Base-by-base conservation (phyloP, 2,797 vertebrate genomes). In the Urocyon cinereoargenteus region DNA sequence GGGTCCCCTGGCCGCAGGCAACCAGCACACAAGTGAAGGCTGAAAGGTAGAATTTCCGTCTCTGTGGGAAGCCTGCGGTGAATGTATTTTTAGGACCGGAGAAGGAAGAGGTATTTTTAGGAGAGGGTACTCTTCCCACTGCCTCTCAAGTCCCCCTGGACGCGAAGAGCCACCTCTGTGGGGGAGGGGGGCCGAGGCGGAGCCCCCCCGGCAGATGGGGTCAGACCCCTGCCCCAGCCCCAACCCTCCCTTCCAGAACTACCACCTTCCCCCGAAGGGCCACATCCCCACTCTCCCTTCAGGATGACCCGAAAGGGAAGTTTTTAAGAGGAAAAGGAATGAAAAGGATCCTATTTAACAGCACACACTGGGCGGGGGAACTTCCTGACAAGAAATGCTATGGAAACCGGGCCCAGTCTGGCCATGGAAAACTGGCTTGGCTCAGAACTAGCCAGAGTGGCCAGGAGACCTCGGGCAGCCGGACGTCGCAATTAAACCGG, bases 371-470 rank as follows among this genome's bases (percentile, higher is more conserved):
- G 99, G 98, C 97, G 98, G 98, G 98, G 98, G 98, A 98, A 75
- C 98, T 99, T 99, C 98, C 98, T 98, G 98, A 98, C 86, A 66
- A 97, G 96, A 98, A 98, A 92, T 87, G 87, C 28, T n/a, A 97
- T 3, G 96, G 98, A 98, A 98, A 97, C 97, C 93, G 79, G 98
- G 98, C 98, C 98, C 98, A 86, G 94, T 96, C 97, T 98, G 98
- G 98, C 98, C 98, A 98, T 96, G 98, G 98, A 98, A 99, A 98
- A 98, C 98, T 98, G 98, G 98, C 98, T 99, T 98, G 98, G 98
- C 98, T 97, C 96, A 51, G 1, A 36, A 97, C 96, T 82, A 78
- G 98, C 97, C 4, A 96, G 64, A 34, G 97, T 98, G 97, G 98
- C 98, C 98, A 98, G 97, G 96, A 96, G 97, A 90, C 97, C 96